These are phyloP conservation scores for Thamnophis elegans DNA, from an alignment of 2,797 vertebrate genomes.

Conservation along the genomic window DNA sequence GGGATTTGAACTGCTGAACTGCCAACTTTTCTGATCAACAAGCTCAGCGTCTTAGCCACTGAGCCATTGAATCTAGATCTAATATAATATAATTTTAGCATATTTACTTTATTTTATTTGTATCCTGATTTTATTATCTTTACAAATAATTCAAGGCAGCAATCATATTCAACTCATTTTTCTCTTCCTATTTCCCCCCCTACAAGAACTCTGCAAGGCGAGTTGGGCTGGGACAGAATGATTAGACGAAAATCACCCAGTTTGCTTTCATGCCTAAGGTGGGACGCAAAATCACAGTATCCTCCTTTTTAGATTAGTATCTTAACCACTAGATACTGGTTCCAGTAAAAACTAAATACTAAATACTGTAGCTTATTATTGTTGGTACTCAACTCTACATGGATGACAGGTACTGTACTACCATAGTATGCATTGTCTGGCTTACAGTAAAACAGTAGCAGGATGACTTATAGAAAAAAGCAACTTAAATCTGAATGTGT, in stretches of 20 bases:
- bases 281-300: not conserved
- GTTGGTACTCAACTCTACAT: not conserved
- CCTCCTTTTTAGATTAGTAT: not conserved
- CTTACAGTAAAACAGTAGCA: not conserved
- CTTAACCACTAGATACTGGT: not conserved
- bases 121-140: not conserved
- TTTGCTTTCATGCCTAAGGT: not conserved
- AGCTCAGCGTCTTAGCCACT: too few relatives aligned
- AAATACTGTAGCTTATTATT: not conserved
- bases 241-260: not conserved
- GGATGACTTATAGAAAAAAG: constrained; percentile 31
- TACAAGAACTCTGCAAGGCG: not conserved
- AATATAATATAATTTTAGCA: not conserved
- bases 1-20: too few relatives aligned
- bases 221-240: not conserved
- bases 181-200: not conserved
- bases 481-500: constrained; percentile 1
- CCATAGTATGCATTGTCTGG: not conserved
- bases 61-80: not conserved
- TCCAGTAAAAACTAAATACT: not conserved
- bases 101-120: not conserved
- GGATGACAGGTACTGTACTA: too few relatives aligned
- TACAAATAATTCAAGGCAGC: not conserved
- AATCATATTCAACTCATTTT: not conserved
- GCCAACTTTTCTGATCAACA: too few relatives aligned